phyloP scores from a whole-genome alignment of 1,140 invertebrate species.

The Drosophila lowei region DNA sequence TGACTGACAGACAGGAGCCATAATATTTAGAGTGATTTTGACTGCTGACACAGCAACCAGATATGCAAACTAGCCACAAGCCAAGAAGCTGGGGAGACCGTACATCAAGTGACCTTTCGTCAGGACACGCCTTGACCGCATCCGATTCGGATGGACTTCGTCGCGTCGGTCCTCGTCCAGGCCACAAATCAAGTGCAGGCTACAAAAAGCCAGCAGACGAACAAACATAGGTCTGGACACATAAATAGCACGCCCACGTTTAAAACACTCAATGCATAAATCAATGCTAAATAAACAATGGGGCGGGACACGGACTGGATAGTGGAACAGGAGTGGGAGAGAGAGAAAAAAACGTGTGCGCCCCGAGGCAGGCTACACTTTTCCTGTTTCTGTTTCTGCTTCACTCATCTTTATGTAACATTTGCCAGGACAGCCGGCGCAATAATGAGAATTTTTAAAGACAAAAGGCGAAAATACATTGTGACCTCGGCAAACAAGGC shows the following conservation, averaged over 20 bases:
- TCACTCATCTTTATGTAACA: conserved; percentile 52
- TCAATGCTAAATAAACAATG: conserved; percentile 62
- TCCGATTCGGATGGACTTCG: conserved; percentile 10
- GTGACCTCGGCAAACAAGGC: conserved; percentile 9
- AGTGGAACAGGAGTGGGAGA: neutral
- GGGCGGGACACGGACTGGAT: neutral
- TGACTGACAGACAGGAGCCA: conserved; percentile 24
- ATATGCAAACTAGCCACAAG: conserved; percentile 58
- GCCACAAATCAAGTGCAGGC: conserved; percentile 71
- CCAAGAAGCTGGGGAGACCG: conserved; percentile 55
- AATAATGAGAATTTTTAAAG: conserved; percentile 21
- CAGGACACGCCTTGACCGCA: conserved; percentile 33
- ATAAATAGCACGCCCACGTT: conserved; percentile 71
- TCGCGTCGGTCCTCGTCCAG: conserved; percentile 17
- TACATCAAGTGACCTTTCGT: conserved; percentile 68
- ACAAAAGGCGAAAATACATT: conserved; percentile 32
- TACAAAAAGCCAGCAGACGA: conserved; percentile 32
- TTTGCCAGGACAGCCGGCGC: conserved; percentile 35
- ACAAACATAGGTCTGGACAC: conserved; percentile 34
- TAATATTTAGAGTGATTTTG: conserved; percentile 63
- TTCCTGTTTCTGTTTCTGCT: conserved; percentile 26
- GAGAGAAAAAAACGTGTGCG: conserved; percentile 8
- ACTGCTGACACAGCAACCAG: conserved; percentile 40
- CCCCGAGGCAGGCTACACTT: conserved; percentile 45
- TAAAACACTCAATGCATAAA: conserved; percentile 71